These are phyloP conservation scores for Acanthosepion esculentum DNA, from an alignment of 2,888 invertebrate species.

Conservation along the genomic window DNA sequence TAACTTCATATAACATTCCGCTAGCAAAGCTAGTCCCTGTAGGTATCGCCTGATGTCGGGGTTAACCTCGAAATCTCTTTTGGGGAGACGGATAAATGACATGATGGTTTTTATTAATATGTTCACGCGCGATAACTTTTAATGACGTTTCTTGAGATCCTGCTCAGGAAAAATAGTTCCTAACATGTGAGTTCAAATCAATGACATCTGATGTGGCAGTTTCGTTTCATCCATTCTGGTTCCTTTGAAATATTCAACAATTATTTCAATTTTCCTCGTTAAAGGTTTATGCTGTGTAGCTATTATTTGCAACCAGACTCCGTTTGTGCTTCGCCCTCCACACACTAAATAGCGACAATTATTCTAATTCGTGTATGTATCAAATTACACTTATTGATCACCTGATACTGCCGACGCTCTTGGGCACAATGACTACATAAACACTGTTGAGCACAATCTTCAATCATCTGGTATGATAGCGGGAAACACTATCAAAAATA, in stretches of 20 bases:
- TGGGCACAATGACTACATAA: background rate
- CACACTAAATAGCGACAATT: background rate
- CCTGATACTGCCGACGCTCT: background rate
- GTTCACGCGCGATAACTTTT: slow-evolving; percentile 18
- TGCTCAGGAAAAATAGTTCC: background rate
- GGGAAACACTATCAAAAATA: background rate
- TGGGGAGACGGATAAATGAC: background rate
- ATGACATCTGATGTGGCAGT: background rate
- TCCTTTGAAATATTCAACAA: background rate
- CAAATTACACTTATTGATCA: background rate
- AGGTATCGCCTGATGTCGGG: background rate
- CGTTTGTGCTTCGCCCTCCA: background rate
- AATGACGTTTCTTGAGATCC: background rate
- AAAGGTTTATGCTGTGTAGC: background rate
- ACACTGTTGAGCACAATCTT: background rate
- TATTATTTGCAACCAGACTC: background rate
- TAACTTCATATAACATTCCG: slow-evolving; percentile 20
- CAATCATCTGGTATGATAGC: background rate
- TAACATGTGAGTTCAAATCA: background rate
- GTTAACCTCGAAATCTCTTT: background rate
- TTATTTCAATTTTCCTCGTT: background rate
- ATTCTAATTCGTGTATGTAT: slow-evolving; percentile 17
- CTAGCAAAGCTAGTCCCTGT: background rate
- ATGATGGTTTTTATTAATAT: background rate
- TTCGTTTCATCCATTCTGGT: background rate